Percentiles rank a stretch among this genome's conserved stretches.
These are phyloP conservation scores for Erpobdella octoculata DNA, from an alignment of 2,888 invertebrate species.

Conservation along the genomic window DNA sequence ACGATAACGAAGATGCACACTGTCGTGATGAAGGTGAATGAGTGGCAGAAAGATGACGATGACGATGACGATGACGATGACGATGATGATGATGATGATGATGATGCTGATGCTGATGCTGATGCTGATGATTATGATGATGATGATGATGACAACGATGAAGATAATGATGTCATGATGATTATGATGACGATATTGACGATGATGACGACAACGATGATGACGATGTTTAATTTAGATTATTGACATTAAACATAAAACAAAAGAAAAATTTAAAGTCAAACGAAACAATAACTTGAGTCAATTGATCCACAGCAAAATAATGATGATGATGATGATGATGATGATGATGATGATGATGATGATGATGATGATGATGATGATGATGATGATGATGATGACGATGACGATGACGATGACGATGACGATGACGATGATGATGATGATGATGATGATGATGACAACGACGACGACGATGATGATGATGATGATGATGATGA, in stretches of 20 bases:
- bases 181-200: no score
- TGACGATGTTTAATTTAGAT: not conserved
- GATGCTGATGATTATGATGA: conserved; percentile 6
- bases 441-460: conserved; percentile 12
- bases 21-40: no score
- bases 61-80: not conserved
- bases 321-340: not conserved
- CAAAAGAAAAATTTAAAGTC: not conserved
- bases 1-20: no score
- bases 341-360: not conserved
- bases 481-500: not conserved
- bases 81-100: conserved; percentile 10
- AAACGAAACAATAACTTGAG: not conserved
- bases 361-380: conserved; percentile 15
- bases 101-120: not conserved
- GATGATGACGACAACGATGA: no score
- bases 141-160: not conserved
- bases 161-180: no score
- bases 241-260: not conserved
- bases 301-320: not conserved
- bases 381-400: conserved; percentile 18
- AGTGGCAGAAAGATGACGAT: no score
- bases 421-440: conserved; percentile 20
- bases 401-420: conserved; percentile 22
- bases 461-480: conserved; percentile 6